Evolutionary conservation across 2,797 vertebrate genomes (phyloP), one percentile per base, ranked within the genome.

Genomic region (Semaprochilodus insignis): DNA sequence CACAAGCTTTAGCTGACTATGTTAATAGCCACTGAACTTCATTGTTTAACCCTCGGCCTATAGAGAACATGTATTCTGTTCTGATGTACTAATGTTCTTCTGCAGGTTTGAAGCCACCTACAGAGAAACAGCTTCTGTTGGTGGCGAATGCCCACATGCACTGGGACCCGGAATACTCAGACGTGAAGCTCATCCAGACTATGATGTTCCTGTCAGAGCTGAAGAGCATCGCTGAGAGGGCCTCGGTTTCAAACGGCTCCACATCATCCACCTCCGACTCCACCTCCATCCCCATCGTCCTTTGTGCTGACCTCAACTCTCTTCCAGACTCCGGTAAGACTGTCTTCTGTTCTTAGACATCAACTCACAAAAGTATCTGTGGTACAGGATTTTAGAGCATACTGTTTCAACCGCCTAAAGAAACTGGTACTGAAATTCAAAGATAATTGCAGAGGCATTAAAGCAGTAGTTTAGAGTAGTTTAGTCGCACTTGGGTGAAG

Each of bases 201-300:
- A 97, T 99, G 97, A 99, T 99, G 97, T 99, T 99, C 91, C 95
- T 99, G 89, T 99, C 98, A 0, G 98, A 99, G 90, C 95, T 99
- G 91, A 99, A 99, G 92, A 98, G 95, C 90, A 98, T 99, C 85
- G 92, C 96, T 0, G 97, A 99, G 92, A 97, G 97, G 88, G 96
- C 98, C 83, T 95, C 95, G 0, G 92, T 93, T 85, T 91, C 94
- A 7, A 36, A 90, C 83, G 93, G 92, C 85, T 94, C 96, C 51
- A 91, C 94, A 76, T 96, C 96, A 66, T 94, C 96, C 0, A 86
- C 95, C 54, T 94, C 95, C 44, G 97, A 98, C 91, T 95, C 91
- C 1, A 94, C 94, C 87, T 95, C 96, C 88, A 97, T 99, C 91
- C 98, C 98, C 88, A 95, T 99, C 90, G 97, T 99, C 92, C 94